These are phyloP conservation scores for Odobenus rosmarus DNA, from an alignment of 2,113 vertebrate genomes.

Conservation along the genomic window DNA sequence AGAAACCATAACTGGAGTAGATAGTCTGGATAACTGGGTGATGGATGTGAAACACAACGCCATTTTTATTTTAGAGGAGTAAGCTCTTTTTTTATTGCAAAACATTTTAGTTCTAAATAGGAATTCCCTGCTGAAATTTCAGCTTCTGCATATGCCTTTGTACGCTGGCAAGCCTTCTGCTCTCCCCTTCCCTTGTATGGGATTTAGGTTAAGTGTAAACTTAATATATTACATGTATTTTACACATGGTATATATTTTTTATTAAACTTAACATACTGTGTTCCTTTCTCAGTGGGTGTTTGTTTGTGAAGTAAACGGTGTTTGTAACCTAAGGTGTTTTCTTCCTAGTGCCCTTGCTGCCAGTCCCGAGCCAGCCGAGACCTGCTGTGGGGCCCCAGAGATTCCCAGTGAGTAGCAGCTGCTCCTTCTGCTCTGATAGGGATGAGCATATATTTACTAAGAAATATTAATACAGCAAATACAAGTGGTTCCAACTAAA, in stretches of 20 bases:
- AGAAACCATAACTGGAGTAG: neutral
- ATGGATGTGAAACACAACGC: neutral
- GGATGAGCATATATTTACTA: constrained; percentile 86
- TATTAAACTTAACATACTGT: neutral
- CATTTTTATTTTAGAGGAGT: neutral
- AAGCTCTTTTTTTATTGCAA: neutral
- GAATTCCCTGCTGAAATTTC: neutral
- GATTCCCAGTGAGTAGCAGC: constrained; percentile 98
- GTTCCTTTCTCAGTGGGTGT: constrained; percentile 56
- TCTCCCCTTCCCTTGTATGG: neutral
- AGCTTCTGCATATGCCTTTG: neutral
- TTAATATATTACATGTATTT: rapidly evolving
- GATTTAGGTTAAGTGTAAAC: rapidly evolving
- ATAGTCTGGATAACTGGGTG: neutral
- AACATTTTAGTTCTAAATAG: neutral
- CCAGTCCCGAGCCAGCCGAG: constrained; percentile 96
- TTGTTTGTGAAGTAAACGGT: constrained; percentile 62
- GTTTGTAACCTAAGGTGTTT: constrained; percentile 77
- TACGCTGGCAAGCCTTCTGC: neutral
- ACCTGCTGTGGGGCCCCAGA: constrained; percentile 95
- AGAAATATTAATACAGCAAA: constrained; percentile 90
- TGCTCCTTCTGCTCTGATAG: constrained; percentile 86
- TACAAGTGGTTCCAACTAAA: constrained; percentile 86
- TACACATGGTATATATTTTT: neutral
- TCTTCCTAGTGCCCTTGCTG: constrained; percentile 96